Evolutionary conservation across 2,113 vertebrate genomes (phyloP).

Genomic region (Axis porcinus): DNA sequence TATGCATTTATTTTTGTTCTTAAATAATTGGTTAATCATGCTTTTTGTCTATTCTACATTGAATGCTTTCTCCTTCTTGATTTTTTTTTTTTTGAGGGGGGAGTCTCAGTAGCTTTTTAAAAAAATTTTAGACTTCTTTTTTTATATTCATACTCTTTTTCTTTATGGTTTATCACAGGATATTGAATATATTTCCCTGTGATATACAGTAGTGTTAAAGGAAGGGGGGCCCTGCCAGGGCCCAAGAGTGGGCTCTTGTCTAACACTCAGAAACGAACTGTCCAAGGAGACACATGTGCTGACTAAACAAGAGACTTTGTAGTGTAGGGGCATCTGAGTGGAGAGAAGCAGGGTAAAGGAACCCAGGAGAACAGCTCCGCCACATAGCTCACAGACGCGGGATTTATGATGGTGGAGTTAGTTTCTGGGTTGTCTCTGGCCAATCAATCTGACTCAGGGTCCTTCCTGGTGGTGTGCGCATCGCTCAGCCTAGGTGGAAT

Average conservation of each 20-base stretch:
- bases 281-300: background rate
- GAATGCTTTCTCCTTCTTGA: background rate
- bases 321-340: background rate
- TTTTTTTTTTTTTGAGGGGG: background rate
- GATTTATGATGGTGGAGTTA: background rate
- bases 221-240: background rate
- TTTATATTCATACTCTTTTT: background rate
- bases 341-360: background rate
- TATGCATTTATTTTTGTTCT: background rate
- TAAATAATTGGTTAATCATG: background rate
- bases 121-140: background rate
- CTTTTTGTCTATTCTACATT: background rate
- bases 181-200: background rate
- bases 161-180: background rate
- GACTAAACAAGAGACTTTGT: background rate
- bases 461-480: background rate
- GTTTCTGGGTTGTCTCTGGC: background rate
- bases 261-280: background rate
- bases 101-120: background rate
- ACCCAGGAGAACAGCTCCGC: background rate
- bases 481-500: background rate
- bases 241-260: background rate
- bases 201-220: background rate
- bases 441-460: background rate
- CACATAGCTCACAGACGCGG: background rate